Evolutionary conservation across 2,888 invertebrate genomes (phyloP).

Genomic region (Phragmatobia fuliginosa): DNA sequence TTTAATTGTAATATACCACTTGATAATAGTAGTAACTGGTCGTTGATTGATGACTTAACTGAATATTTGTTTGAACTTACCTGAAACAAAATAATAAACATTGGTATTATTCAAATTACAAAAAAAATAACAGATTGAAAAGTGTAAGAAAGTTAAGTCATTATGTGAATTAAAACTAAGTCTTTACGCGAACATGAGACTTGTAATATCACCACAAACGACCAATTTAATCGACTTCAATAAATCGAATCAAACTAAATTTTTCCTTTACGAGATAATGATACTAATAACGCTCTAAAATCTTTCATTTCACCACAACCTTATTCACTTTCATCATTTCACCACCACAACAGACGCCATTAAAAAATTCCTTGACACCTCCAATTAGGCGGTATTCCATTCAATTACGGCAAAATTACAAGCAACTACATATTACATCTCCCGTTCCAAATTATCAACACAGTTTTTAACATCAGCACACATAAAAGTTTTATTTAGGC

Average conservation of each 20-base stretch:
- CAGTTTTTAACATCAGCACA: conserved; percentile 9
- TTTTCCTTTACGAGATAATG: conserved; percentile 1
- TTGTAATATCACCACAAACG: background rate
- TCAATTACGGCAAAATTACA: conserved; percentile 18
- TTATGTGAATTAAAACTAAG: background rate
- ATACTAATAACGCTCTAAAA: background rate
- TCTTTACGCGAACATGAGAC: background rate
- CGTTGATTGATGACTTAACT: conserved; percentile 4
- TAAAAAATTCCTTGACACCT: conserved; percentile 16
- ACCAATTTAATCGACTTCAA: background rate
- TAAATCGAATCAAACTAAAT: background rate
- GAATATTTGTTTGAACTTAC: conserved; percentile 10
- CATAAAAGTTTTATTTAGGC: background rate
- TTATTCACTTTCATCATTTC: too few species aligned
- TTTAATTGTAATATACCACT: background rate
- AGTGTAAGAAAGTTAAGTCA: too few species aligned
- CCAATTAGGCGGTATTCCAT: conserved; percentile 15
- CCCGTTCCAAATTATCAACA: conserved; percentile 15
- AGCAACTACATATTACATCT: conserved; percentile 4
- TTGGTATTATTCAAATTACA: background rate
- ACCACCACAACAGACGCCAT: conserved; percentile 2
- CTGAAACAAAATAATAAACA: conserved; percentile 14
- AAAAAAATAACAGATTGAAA: background rate
- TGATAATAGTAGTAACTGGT: background rate
- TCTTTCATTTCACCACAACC: conserved; percentile 4